Conservation (phyloP, 2,797 vertebrate species). For the Zalophus californianus region DNA sequence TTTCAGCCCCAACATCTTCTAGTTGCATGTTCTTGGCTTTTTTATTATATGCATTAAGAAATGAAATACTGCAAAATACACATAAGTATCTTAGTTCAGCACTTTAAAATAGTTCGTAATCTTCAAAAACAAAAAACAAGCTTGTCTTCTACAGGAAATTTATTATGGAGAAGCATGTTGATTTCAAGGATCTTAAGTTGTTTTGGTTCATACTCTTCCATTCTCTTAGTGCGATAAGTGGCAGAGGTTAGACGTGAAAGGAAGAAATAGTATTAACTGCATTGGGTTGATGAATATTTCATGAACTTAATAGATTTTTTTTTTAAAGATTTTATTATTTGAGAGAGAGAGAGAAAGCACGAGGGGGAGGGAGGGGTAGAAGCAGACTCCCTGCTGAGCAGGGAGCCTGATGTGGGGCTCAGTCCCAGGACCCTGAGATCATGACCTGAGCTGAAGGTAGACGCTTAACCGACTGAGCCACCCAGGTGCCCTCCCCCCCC, state of each 20-base stretch:
- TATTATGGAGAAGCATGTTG: background rate
- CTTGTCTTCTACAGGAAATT: background rate
- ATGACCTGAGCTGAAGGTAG: background rate
- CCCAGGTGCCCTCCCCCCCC: accelerated
- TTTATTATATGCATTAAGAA: background rate
- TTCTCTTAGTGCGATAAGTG: background rate
- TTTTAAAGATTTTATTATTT: background rate
- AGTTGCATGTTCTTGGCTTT: constrained; percentile 8
- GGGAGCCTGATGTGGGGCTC: background rate
- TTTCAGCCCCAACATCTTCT: background rate
- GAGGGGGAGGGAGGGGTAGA: background rate
- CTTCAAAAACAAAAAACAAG: background rate
- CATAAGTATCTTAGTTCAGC: background rate
- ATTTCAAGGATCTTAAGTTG: background rate
- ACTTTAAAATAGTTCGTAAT: background rate
- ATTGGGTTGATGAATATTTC: constrained; percentile 19
- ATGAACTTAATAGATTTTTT: constrained; percentile 52
- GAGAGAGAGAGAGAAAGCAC: background rate
- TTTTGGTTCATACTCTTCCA: background rate
- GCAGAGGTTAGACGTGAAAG: background rate
- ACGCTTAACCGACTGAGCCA: background rate
- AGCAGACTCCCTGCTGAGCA: background rate
- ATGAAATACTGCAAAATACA: background rate
- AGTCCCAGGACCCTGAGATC: background rate
- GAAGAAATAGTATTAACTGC: background rate